A percentile compares a stretch with the other conserved stretches of the same genome.
phyloP scores from a whole-genome alignment of 2,113 vertebrate species.

The Phycodurus eques region DNA sequence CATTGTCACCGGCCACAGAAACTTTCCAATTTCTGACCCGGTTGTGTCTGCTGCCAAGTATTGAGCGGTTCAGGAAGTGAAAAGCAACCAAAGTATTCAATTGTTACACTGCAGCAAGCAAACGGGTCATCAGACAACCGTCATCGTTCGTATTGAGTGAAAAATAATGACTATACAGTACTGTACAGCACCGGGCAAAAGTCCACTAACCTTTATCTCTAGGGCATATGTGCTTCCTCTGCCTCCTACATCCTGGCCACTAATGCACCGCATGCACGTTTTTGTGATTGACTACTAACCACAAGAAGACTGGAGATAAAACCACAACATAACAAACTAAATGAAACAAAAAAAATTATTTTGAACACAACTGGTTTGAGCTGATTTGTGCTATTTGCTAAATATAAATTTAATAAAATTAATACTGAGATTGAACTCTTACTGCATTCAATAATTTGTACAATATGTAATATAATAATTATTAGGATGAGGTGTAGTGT shows the following conservation, averaged over 20 bases:
- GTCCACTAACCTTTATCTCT: slow-evolving; percentile 50
- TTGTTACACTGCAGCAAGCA: slow-evolving; percentile 31
- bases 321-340: neutral
- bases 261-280: slow-evolving; percentile 40
- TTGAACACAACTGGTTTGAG: neutral
- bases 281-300: slow-evolving; percentile 6
- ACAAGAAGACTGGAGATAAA: neutral
- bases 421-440: neutral
- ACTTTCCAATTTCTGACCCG: slow-evolving; percentile 32
- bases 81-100: slow-evolving; percentile 25
- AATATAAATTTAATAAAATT: neutral
- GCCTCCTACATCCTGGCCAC: slow-evolving; percentile 7
- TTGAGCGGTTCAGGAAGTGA: slow-evolving; percentile 44
- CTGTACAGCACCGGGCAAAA: slow-evolving; percentile 49
- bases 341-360: neutral
- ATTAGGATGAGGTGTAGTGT: neutral
- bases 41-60: slow-evolving; percentile 18
- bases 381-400: neutral
- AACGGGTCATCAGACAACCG: slow-evolving; percentile 30
- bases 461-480: neutral
- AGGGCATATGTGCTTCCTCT: slow-evolving; percentile 35
- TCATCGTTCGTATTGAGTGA: slow-evolving; percentile 47
- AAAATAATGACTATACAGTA: slow-evolving; percentile 44
- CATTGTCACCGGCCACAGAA: neutral
- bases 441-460: neutral